phyloP scores from a whole-genome alignment of 2,797 vertebrate species.

The Premnoplex brunnescens region DNA sequence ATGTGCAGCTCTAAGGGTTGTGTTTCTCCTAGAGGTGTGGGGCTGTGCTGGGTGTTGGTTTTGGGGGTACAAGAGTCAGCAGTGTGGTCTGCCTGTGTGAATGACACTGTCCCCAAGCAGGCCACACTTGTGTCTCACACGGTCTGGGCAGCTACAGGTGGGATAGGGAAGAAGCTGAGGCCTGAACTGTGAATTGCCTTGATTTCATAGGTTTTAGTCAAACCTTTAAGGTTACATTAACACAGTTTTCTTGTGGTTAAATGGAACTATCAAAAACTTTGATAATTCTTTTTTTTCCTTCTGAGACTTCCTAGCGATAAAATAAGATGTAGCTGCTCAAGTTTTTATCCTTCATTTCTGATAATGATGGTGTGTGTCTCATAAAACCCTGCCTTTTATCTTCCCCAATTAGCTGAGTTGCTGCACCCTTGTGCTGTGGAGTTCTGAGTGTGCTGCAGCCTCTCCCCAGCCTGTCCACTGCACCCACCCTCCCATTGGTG shows the following conservation, averaged over 20 bases:
- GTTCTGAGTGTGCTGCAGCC: slow-evolving; percentile 49
- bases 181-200: neutral
- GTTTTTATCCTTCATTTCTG: slow-evolving; percentile 55
- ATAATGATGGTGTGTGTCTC: slow-evolving; percentile 59
- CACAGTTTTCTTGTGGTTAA: slow-evolving; percentile 29
- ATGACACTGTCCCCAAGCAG: neutral
- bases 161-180: neutral
- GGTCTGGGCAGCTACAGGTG: neutral
- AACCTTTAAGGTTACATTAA: slow-evolving; percentile 35
- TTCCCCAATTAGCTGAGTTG: slow-evolving; percentile 72
- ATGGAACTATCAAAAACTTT: slow-evolving; percentile 43
- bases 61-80: neutral
- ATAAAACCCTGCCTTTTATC: slow-evolving; percentile 69
- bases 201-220: neutral
- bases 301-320: slow-evolving; percentile 29
- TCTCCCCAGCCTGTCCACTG: slow-evolving; percentile 39
- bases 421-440: slow-evolving; percentile 55
- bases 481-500: neutral
- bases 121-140: fast-evolving
- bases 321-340: slow-evolving; percentile 13
- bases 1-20: neutral
- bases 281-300: slow-evolving; percentile 40
- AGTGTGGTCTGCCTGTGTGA: neutral
- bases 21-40: neutral
- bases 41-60: neutral